Conservation (phyloP, 2,888 invertebrate species). For the Heteromurus nitidus region DNA sequence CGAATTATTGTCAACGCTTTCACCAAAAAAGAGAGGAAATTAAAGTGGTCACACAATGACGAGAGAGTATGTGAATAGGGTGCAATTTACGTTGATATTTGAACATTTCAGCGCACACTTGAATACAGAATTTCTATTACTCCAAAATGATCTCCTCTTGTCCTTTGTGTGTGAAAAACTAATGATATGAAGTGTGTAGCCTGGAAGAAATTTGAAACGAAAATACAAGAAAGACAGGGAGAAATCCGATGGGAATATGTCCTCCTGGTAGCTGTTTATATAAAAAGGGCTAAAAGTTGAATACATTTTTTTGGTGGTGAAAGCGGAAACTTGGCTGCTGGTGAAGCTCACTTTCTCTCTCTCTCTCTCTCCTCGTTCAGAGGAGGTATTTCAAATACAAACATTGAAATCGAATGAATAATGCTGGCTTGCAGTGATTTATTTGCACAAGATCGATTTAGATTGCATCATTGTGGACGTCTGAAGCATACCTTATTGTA, state of each 20-base stretch:
- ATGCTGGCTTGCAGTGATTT: constrained; percentile 22
- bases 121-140: no score
- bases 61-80: background rate
- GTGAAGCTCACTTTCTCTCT: background rate
- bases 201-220: constrained; percentile 12
- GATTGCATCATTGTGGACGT: constrained; percentile 34
- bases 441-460: constrained; percentile 42
- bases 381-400: constrained; percentile 14
- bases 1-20: no score
- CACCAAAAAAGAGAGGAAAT: background rate
- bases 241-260: constrained; percentile 14
- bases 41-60: background rate
- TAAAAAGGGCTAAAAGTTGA: constrained; percentile 6
- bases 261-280: constrained; percentile 16
- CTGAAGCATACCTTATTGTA: constrained; percentile 23
- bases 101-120: no score
- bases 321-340: background rate
- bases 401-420: constrained; percentile 23
- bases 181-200: background rate
- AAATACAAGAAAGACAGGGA: background rate
- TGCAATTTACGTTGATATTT: no score
- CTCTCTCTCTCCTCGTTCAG: background rate
- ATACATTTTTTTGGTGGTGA: background rate
- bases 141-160: background rate
- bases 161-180: background rate